Evolutionary conservation across 2,888 invertebrate species (phyloP).

Genomic region (Unio delphinus): DNA sequence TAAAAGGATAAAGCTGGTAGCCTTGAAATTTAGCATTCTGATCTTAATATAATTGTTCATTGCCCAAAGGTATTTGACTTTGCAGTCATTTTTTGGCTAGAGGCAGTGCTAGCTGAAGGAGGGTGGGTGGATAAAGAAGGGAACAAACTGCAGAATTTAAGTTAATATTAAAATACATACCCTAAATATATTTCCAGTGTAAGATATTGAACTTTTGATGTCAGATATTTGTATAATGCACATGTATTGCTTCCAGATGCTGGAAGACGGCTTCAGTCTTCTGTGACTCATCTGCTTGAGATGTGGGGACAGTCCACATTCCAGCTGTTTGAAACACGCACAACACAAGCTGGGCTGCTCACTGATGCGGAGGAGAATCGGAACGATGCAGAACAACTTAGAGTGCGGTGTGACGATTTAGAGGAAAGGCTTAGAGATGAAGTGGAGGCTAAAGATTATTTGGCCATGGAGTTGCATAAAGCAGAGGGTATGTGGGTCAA

Average conservation of each 20-base stretch:
- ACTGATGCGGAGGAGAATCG: conserved; percentile 46
- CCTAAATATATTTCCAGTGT: no score
- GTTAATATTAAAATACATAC: no score
- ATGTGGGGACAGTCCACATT: conserved; percentile 60
- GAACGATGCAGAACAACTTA: conserved; percentile 45
- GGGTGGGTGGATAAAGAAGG: no score
- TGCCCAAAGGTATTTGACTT: no score
- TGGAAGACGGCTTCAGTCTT: conserved; percentile 56
- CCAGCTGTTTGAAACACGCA: conserved; percentile 59
- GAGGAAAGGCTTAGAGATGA: conserved; percentile 58
- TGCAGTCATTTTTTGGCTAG: no score
- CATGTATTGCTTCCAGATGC: conserved; percentile 46
- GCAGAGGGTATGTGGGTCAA: conserved; percentile 63
- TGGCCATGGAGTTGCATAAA: conserved; percentile 68
- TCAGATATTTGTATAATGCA: neutral
- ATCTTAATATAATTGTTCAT: no score
- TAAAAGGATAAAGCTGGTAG: no score
- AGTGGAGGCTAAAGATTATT: conserved; percentile 63
- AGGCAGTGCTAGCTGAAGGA: no score
- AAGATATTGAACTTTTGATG: neutral
- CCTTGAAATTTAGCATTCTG: no score
- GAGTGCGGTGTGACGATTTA: conserved; percentile 52
- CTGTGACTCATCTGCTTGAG: conserved; percentile 62
- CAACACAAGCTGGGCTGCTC: conserved; percentile 57
- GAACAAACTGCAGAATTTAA: no score